Conservation (phyloP, 2,797 vertebrate genomes). For the Macropus fuliginosus region DNA sequence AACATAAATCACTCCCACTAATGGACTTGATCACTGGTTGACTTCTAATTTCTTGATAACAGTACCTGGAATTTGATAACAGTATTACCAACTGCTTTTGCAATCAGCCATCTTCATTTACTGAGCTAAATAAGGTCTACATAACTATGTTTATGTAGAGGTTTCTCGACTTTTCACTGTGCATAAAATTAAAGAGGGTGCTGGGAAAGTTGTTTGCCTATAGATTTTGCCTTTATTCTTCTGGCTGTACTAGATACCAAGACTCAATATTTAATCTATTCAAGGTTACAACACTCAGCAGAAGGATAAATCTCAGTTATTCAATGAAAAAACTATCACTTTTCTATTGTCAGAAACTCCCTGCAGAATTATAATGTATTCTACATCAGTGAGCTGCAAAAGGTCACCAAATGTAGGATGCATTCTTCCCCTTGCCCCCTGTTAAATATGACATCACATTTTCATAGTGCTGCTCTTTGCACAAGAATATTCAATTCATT, state of each 20-base stretch:
- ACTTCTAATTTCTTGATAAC: constrained; percentile 9
- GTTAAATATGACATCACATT: not conserved
- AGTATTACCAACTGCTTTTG: not conserved
- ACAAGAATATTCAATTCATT: constrained; percentile 12
- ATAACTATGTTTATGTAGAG: constrained; percentile 19
- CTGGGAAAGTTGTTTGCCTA: constrained; percentile 39
- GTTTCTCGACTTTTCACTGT: constrained; percentile 29
- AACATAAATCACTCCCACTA: constrained; percentile 50
- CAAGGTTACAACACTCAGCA: constrained; percentile 58
- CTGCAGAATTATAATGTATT: constrained; percentile 56
- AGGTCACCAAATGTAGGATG: constrained; percentile 50
- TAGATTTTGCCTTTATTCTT: constrained; percentile 25
- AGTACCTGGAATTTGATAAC: constrained; percentile 14
- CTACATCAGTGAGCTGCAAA: constrained; percentile 49
- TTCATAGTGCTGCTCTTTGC: constrained; percentile 9
- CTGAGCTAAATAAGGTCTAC: not conserved
- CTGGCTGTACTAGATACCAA: constrained; percentile 42
- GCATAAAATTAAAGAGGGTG: constrained; percentile 25
- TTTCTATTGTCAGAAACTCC: constrained; percentile 64
- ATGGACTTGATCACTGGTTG: constrained; percentile 22
- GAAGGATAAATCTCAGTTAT: constrained; percentile 48
- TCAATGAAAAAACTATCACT: constrained; percentile 19
- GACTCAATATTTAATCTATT: constrained; percentile 35
- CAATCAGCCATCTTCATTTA: constrained; percentile 5
- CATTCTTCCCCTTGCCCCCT: constrained; percentile 19